Base-by-base conservation (phyloP, 1,140 invertebrate genomes). In the Drosophila auraria region DNA sequence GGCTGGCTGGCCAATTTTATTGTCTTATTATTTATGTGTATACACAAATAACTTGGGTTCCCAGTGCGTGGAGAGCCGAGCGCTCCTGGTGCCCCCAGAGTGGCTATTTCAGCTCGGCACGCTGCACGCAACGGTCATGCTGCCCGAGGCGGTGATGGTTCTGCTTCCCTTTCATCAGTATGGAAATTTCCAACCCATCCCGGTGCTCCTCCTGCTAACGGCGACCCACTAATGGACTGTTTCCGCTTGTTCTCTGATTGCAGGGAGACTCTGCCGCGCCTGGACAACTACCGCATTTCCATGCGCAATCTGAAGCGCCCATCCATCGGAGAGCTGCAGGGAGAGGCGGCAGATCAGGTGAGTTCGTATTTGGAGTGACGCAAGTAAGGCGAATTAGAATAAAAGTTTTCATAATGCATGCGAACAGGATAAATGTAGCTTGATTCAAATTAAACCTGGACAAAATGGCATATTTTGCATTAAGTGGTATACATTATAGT, bases 271-370 rank as follows among this genome's bases (percentile, higher is more conserved):
- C 93, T 98, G 20, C 98, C 98, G 1, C 94, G 97, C 56, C 93
- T 98, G 93, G 97, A 98, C 91, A 97, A 98, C 93, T 99, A 99
- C 92, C 96, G 97, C 92, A 97, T 97, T 93, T 95, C 96, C 6
- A 95, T 95, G 81, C 93, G 96, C 56, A 95, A 95, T 0, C 80
- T 95, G 60, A 97, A 96, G 87, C 94, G 96, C 65, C 96, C 96
- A 3, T 97, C 96, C 36, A 92, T 97, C 56, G 96, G 96, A 14
- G 96, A 96, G 81, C 87, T 96, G 27, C 96, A 96, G 82, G 95
- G 95, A 60, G 95, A 95, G 63, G 92, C 84, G 33, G 64, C 73
- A 23, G 83, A 92, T 56, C 91, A 92, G 82, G 92, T 93, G 77
- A 92, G 89, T 76, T 53, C 7, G 11, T 6, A 45, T 8, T 2